A percentile compares a stretch with the other conserved stretches of the same genome.
These are phyloP conservation scores for Antheraea assamensis DNA, from an alignment of 2,888 invertebrate genomes.

Conservation along the genomic window DNA sequence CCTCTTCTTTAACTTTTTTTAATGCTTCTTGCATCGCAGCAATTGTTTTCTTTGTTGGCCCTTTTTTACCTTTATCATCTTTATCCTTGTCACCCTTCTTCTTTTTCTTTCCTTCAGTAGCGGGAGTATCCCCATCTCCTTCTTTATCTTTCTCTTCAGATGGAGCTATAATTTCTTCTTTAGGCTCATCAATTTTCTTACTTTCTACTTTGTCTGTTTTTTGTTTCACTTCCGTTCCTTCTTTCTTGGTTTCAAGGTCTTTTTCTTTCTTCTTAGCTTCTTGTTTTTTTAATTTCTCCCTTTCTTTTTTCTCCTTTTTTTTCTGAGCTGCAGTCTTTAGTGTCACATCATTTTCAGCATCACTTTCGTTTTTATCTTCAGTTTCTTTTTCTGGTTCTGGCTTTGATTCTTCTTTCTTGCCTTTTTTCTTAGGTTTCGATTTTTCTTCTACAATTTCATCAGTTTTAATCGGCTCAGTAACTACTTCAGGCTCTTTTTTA, in stretches of 20 bases:
- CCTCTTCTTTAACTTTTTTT: conserved; percentile 94
- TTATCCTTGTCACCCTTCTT: conserved; percentile 73
- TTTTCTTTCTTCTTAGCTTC: conserved; percentile 85
- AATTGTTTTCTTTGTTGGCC: conserved; percentile 92
- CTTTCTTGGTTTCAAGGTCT: conserved; percentile 63
- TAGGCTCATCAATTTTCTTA: conserved; percentile 49
- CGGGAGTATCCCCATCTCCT: conserved; percentile 57
- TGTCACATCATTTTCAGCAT: conserved; percentile 82
- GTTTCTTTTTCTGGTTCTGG: conserved; percentile 52
- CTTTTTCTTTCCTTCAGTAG: conserved; percentile 73
- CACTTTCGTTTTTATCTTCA: conserved; percentile 73
- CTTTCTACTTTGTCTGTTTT: conserved; percentile 46
- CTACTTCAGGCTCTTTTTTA: conserved; percentile 73
- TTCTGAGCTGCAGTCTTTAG: conserved; percentile 93
- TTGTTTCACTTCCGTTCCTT: conserved; percentile 47
- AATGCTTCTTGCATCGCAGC: conserved; percentile 96
- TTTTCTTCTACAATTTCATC: conserved; percentile 67
- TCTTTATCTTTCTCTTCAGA: conserved; percentile 67
- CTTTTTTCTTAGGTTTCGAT: conserved; percentile 68
- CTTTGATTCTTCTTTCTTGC: conserved; percentile 63
- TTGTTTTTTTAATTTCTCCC: conserved; percentile 88
- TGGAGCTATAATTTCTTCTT: conserved; percentile 68
- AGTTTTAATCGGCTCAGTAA: conserved; percentile 62
- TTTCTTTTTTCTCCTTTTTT: conserved; percentile 94
- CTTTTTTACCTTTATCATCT: conserved; percentile 84